Evolutionary conservation across 30 jellyfish, hydroid and myxozoan genomes (phyloP), one percentile per base, ranked within the genome.

Genomic region (Cassiopea xamachana): DNA sequence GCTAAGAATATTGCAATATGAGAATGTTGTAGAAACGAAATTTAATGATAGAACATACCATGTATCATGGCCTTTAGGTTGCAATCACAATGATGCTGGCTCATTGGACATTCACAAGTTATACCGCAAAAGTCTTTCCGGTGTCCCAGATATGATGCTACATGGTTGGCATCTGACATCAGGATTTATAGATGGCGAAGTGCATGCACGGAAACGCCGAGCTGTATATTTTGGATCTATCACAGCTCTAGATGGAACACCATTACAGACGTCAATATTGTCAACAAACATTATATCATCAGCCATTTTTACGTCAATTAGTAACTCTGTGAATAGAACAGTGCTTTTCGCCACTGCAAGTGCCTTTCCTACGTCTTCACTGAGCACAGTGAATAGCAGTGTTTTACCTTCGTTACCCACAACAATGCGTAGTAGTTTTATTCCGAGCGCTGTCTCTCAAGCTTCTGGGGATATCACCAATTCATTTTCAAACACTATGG

Each of bases 191-290:
- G 59, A 16, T 6, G 90, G 78, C 12, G 80, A 15, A 5, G 62
- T 75, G 1, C 94, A 27, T 18, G 64, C 64, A 3, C 85, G 97
- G 16, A 84, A 84, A 39, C 73, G 94, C 39, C 91, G 97, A 7
- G 97, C 90, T 10, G 82, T 93, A 17, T 94, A 83, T 70, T 94
- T 90, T 81, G 98, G 98, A 19, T 89, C 98, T 8, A 91, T 94
- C 8, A 90, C 95, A 62, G 98, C 98, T 50, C 72, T 94, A 2
- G 97, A 89, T 62, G 98, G 98, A 71, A 94, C 98, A 0, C 98
- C 98, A 1, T 82, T 87, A 46, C 88, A 77, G 62, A 91, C 97
- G 1, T 84, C 94, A 39, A 82, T 69, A 39, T 1, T 85, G 19
- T 94, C 97, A 2, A 72, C 97, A 1, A 79, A 46, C 44, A 16